Evolutionary conservation across 1,140 invertebrate species (phyloP).

Genomic region (Listronotus oregonensis): DNA sequence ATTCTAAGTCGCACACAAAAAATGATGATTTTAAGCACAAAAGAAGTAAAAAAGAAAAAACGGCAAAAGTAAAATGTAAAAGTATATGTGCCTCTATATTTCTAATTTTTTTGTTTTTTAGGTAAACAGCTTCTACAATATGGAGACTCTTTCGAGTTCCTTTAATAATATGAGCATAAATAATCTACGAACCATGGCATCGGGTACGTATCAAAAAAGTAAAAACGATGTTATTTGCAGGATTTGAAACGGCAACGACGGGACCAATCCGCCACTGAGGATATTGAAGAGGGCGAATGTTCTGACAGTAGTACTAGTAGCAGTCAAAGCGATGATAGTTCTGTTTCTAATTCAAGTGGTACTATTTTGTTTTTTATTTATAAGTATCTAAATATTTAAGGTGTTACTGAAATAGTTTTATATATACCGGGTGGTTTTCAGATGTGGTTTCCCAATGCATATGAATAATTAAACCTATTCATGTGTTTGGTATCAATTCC

Average conservation of each 20-base stretch:
- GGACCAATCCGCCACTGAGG: conserved; percentile 39
- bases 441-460: too few relatives aligned
- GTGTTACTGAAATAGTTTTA: too few relatives aligned
- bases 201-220: conserved; percentile 59
- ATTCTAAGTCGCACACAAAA: conserved; percentile 3
- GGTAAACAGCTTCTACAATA: conserved; percentile 54
- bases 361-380: conserved; percentile 27
- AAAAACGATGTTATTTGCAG: conserved; percentile 60
- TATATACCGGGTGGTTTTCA: too few relatives aligned
- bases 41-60: conserved; percentile 30
- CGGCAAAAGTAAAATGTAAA: conserved; percentile 12
- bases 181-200: conserved; percentile 57
- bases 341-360: conserved; percentile 43
- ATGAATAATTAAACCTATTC: too few relatives aligned
- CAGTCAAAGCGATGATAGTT: conserved; percentile 31
- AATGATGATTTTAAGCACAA: conserved; percentile 21
- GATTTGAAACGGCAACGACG: conserved; percentile 47
- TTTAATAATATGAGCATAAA: conserved; percentile 59
- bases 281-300: conserved; percentile 71
- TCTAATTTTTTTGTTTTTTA: conserved; percentile 36
- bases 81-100: background rate
- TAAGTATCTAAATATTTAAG: background rate
- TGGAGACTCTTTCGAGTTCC: conserved; percentile 52
- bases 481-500: too few relatives aligned
- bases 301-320: conserved; percentile 54